Evolutionary conservation across 2,113 vertebrate genomes (phyloP).

Genomic region (Phylloscopus trochilus): DNA sequence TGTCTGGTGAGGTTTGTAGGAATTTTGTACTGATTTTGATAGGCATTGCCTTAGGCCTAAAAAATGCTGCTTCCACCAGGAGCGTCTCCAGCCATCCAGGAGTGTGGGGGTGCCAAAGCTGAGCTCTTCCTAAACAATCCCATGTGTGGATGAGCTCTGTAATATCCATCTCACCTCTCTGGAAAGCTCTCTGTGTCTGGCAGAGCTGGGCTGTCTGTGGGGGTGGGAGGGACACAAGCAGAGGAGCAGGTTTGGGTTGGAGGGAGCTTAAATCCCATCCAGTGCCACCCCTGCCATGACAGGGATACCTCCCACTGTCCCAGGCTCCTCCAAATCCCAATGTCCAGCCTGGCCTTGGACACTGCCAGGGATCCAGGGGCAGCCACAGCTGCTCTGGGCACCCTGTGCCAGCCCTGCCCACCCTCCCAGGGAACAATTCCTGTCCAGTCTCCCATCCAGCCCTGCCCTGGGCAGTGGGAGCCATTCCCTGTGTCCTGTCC

Average conservation of each 20-base stretch:
- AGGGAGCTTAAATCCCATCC: fast-evolving
- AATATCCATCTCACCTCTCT: background rate
- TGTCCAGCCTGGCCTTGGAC: no score
- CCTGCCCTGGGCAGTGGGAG: no score
- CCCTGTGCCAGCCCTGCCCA: no score
- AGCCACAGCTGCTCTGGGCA: no score
- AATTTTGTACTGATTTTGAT: background rate
- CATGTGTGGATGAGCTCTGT: background rate
- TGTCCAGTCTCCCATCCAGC: no score
- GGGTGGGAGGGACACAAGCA: background rate
- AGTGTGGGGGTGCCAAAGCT: background rate
- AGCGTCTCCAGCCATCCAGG: background rate
- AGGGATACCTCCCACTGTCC: background rate
- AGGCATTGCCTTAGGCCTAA: background rate
- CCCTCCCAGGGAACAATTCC: no score
- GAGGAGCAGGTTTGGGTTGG: background rate
- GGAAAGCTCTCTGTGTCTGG: background rate
- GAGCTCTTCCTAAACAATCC: background rate
- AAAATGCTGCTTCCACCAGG: background rate
- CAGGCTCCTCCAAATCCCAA: no score
- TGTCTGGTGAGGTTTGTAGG: background rate
- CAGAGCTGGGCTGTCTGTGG: background rate
- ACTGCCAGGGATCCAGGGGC: no score
- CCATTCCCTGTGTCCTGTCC: background rate
- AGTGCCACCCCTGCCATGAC: background rate